Conservation (phyloP, 92 coral and sea anemone species). For the Epizoanthus illoricatus region DNA sequence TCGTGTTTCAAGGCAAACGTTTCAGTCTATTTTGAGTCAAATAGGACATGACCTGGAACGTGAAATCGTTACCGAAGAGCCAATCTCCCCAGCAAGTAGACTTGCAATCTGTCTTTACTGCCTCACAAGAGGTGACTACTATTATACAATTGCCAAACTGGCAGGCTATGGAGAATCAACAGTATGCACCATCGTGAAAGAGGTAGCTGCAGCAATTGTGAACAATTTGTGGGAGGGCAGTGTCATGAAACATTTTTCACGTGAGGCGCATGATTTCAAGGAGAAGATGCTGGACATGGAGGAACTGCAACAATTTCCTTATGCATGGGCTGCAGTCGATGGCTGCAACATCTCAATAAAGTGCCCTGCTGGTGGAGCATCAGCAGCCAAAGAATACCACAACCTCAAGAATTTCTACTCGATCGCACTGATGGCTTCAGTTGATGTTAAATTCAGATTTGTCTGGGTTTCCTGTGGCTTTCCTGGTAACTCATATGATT, state of each 20-base stretch:
- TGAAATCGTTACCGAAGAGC: constrained; percentile 28
- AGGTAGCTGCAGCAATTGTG: constrained; percentile 41
- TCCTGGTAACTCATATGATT: constrained; percentile 13
- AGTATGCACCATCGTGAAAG: constrained; percentile 36
- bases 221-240: constrained; percentile 42
- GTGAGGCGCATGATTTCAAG: constrained; percentile 21
- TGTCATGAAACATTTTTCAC: constrained; percentile 34
- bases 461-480: constrained; percentile 25
- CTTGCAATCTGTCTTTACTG: constrained; percentile 32
- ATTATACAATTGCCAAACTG: constrained; percentile 36
- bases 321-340: constrained; percentile 45
- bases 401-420: constrained; percentile 15
- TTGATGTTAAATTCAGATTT: constrained; percentile 8
- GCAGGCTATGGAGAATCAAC: constrained; percentile 45
- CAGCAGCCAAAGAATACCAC: constrained; percentile 45
- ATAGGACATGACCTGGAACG: constrained; percentile 41
- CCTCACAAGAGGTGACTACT: constrained; percentile 44
- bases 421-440: background rate
- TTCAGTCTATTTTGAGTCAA: constrained; percentile 29
- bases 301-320: constrained; percentile 41
- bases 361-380: constrained; percentile 48
- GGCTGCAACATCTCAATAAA: constrained; percentile 44
- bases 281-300: constrained; percentile 52
- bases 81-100: constrained; percentile 39
- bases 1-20: constrained; percentile 43